phyloP scores from a whole-genome alignment of 2,113 vertebrate species.

The Cebidichthys violaceus region DNA sequence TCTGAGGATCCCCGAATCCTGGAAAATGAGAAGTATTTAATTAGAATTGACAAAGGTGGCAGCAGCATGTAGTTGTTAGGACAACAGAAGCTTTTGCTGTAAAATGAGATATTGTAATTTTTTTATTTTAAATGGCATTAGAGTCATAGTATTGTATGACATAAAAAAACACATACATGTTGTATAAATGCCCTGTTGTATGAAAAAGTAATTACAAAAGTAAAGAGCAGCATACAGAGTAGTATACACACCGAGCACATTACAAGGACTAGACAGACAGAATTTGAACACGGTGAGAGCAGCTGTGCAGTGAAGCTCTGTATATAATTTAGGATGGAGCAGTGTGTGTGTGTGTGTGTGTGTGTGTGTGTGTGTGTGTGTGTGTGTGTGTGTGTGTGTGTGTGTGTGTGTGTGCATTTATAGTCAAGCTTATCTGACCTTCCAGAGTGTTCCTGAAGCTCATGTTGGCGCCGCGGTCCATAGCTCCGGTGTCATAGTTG shows the following conservation, averaged over 20 bases:
- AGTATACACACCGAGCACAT: neutral
- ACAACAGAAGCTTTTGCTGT: neutral
- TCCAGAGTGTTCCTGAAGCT: constrained; percentile 97
- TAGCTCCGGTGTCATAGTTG: constrained; percentile 90
- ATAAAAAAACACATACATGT: too few species aligned
- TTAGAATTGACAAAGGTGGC: neutral
- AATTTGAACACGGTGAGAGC: neutral
- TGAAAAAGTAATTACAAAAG: too few species aligned
- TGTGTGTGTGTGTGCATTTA: neutral
- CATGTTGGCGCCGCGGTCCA: constrained; percentile 92
- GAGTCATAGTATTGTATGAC: neutral
- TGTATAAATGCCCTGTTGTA: too few species aligned
- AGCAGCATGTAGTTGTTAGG: neutral
- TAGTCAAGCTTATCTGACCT: constrained; percentile 82
- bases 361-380: neutral
- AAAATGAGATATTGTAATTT: neutral
- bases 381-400: neutral
- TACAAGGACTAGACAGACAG: neutral
- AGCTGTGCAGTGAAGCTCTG: constrained; percentile 2
- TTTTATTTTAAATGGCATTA: neutral
- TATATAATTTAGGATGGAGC: neutral
- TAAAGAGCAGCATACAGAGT: neutral
- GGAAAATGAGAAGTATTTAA: constrained; percentile 7
- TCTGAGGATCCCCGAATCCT: constrained; percentile 92
- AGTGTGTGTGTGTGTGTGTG: neutral